Base-by-base conservation (phyloP, 2,888 invertebrate genomes). In the Orgyia antiqua region DNA sequence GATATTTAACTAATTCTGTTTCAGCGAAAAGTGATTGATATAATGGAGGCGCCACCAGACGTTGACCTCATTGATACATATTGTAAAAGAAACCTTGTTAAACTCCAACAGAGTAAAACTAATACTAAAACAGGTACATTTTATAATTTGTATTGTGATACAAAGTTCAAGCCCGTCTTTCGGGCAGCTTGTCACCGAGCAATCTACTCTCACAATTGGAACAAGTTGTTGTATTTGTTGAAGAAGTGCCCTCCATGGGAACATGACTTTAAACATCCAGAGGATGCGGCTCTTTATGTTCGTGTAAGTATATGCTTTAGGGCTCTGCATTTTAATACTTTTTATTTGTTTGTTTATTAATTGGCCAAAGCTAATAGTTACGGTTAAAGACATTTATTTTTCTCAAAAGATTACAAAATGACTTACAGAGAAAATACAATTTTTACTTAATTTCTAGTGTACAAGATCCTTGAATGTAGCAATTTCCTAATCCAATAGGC, bases 181-280 rank as follows among this genome's bases (percentile, higher is more conserved):
- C 51, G 68, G 6, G 27, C 53, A 4, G 65, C 69, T 0, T 29
- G 76, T 11, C 51, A 59, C 18, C 58, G 53, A 9, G 80, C 86
- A 0, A 64, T 84, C 7, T 76, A 80, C 24, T 56, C 70, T 0
- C 86, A 86, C 9, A 60, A 82, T 31, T 86, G 84, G 84, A 66
- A 79, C 29, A 74, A 70, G 32, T 43, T 84, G 1, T 29, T 74
- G 10, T 79, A 69, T 38, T 40, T 86, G 5, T 40, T 86, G 20
- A 73, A 63, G 33, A 74, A 70, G 32, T 63, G 66, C 2, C 77
- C 80, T 0, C 63, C 66, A 0, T 74, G 69, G 67, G 63, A 73
- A 31, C 68, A 75, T 40, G 31, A 42, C 1, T 38, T 33, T 17
- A 34, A 39, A 3, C 20, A 40, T 26, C 43, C 25, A 12, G 35